Percentiles rank a stretch among this genome's conserved stretches.
These are phyloP conservation scores for Ornithoptera priamus DNA, from an alignment of 2,888 invertebrate genomes.

Conservation along the genomic window DNA sequence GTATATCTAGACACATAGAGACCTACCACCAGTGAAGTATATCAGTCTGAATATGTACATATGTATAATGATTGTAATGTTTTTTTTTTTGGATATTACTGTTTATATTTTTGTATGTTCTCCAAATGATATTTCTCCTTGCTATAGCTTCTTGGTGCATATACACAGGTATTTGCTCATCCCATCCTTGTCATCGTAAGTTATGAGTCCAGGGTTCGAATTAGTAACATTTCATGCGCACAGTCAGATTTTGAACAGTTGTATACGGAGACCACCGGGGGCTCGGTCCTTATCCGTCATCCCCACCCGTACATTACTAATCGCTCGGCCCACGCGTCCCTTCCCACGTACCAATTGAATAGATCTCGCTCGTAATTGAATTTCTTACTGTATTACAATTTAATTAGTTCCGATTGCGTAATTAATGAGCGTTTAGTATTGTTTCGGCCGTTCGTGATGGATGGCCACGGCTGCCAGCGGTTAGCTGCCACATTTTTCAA, in stretches of 20 bases:
- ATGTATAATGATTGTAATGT: too few species aligned
- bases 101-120: too few species aligned
- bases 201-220: background rate
- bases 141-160: too few species aligned
- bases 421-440: slow-evolving; percentile 54
- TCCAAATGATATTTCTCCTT: too few species aligned
- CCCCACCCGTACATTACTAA: slow-evolving; percentile 19
- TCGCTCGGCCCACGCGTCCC: slow-evolving; percentile 31
- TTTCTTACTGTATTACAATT: slow-evolving; percentile 70
- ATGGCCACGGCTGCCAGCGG: slow-evolving; percentile 42
- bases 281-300: slow-evolving; percentile 14
- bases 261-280: slow-evolving; percentile 19
- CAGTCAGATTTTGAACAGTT: background rate
- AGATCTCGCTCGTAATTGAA: slow-evolving; percentile 47
- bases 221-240: background rate
- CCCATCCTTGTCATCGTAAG: too few species aligned
- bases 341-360: slow-evolving; percentile 41
- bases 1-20: too few species aligned
- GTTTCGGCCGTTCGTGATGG: slow-evolving; percentile 46
- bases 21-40: too few species aligned
- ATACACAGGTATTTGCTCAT: too few species aligned
- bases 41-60: too few species aligned
- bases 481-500: slow-evolving; percentile 60
- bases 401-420: slow-evolving; percentile 61
- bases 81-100: too few species aligned